Percentiles rank a stretch among this genome's conserved stretches.
Evolutionary conservation across 1,140 invertebrate species (phyloP).

Genomic region (Helicorthomorpha holstii): DNA sequence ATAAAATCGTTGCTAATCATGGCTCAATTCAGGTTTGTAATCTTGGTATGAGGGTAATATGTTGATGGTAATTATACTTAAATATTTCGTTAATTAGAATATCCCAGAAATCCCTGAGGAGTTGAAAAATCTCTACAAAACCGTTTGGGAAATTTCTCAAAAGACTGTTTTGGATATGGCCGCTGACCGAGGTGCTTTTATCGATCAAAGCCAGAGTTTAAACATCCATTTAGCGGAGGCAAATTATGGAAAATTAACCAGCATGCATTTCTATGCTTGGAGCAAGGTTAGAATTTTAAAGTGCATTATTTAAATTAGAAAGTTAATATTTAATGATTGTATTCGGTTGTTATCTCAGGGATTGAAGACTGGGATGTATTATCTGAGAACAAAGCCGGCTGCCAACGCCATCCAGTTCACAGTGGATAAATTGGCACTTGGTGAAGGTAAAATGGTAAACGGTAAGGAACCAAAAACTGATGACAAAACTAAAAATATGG

Average conservation of each 20-base stretch:
- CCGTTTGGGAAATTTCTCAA: conserved; percentile 97
- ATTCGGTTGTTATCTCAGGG: conserved; percentile 36
- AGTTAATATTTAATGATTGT: background rate
- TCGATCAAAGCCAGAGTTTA: conserved; percentile 95
- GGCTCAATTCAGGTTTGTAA: conserved; percentile 66
- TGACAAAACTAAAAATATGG: conserved; percentile 40
- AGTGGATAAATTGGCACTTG: conserved; percentile 73
- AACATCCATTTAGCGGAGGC: conserved; percentile 94
- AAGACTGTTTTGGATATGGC: conserved; percentile 93
- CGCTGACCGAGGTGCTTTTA: conserved; percentile 90
- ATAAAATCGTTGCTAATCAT: conserved; percentile 72
- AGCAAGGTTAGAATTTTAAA: conserved; percentile 44
- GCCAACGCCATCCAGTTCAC: conserved; percentile 95
- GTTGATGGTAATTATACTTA: background rate
- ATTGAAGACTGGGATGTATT: conserved; percentile 98
- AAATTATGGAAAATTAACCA: conserved; percentile 81
- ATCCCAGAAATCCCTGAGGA: conserved; percentile 76
- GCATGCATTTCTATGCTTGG: conserved; percentile 98
- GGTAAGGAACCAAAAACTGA: conserved; percentile 12
- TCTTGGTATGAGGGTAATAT: background rate
- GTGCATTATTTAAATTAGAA: background rate
- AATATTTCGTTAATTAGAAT: conserved; percentile 33
- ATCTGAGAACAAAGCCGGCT: conserved; percentile 89
- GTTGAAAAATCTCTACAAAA: conserved; percentile 85
- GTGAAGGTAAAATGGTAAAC: conserved; percentile 18